phyloP scores from a whole-genome alignment of 2,888 invertebrate species.

The Dasypolia templi region DNA sequence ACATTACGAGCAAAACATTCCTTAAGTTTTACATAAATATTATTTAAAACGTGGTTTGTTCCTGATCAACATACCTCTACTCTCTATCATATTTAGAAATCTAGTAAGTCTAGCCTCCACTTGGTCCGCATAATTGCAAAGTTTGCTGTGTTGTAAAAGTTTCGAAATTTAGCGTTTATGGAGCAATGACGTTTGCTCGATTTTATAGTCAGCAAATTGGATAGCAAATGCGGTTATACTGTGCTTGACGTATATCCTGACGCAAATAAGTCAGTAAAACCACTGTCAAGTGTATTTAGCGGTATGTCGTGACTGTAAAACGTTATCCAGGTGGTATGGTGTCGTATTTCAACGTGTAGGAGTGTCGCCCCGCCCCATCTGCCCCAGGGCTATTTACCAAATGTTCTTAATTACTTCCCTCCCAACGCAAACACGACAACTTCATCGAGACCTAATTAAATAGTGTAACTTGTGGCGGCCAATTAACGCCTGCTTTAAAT shows the following conservation, averaged over 20 bases:
- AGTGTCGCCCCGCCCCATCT: conserved; percentile 83
- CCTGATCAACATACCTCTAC: conserved; percentile 2
- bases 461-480: conserved; percentile 53
- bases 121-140: conserved; percentile 25
- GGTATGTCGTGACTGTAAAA: conserved; percentile 75
- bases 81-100: conserved; percentile 41
- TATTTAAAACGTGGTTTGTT: conserved; percentile 18
- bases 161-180: conserved; percentile 24
- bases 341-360: conserved; percentile 79
- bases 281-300: conserved; percentile 65
- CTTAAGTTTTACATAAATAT: conserved; percentile 3
- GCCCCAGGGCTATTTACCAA: conserved; percentile 73
- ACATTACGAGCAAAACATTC: neutral
- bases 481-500: conserved; percentile 51
- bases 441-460: conserved; percentile 72
- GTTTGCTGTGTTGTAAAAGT: conserved; percentile 24
- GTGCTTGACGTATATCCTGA: conserved; percentile 30
- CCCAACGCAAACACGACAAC: conserved; percentile 77
- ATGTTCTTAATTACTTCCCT: conserved; percentile 83
- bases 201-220: conserved; percentile 46
- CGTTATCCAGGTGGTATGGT: conserved; percentile 73
- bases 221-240: conserved; percentile 17
- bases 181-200: conserved; percentile 18
- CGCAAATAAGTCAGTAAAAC: conserved; percentile 59
- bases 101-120: neutral